Evolutionary conservation across 1,140 invertebrate genomes (phyloP), one percentile per base, ranked within the genome.

Genomic region (Helicoverpa zea): DNA sequence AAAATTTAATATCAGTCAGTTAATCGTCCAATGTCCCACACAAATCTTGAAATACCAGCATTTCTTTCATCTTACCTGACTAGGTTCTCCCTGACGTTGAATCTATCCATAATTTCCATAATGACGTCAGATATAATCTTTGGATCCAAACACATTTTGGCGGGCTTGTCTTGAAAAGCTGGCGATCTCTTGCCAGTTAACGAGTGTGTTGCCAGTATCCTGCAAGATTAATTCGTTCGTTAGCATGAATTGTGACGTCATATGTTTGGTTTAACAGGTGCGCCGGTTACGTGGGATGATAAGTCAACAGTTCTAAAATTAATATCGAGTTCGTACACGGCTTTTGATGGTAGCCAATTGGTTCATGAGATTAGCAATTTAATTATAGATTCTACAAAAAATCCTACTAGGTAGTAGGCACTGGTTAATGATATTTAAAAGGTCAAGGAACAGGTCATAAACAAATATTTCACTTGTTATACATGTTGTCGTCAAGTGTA

Each of bases 121-220:
- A 95, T 90, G 43, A 95, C 90, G 73, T 95, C 94, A 0, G 90
- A 83, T 23, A 95, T 91, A 80, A 90, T 95, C 83, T 91, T 94
- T 18, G 90, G 88, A 81, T 95, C 94, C 12, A 95, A 87, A 51
- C 90, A 92, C 91, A 94, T 92, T 83, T 95, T 95, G 0, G 94
- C 87, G 0, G 94, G 92, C 64, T 92, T 95, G 77, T 94, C 79
- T 79, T 81, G 87, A 66, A 95, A 95, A 1, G 95, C 94, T 10
- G 94, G 95, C 3, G 95, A 95, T 13, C 87, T 83, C 83, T 95
- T 95, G 23, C 95, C 94, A 3, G 94, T 95, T 18, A 95, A 81
- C 0, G 94, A 95, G 81, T 95, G 94, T 10, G 94, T 95, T 12
- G 95, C 95, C 35, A 95, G 78, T 23, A 90, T 89, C 78, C 94